Conservation (phyloP, 2,888 invertebrate species). For the Aproaerema taeniolella region DNA sequence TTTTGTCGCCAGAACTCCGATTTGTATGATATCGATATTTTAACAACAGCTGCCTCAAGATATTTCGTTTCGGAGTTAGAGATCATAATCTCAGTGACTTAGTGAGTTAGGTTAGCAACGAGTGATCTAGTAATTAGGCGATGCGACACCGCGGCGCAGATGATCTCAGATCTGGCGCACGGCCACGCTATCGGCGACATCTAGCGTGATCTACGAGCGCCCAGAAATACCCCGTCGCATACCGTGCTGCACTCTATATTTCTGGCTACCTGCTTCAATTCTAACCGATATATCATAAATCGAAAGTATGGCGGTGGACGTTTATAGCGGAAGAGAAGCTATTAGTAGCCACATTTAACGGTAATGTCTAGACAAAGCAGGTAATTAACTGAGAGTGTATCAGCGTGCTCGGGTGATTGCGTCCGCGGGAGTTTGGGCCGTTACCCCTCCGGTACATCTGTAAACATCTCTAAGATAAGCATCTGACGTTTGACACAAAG, state of each 20-base stretch:
- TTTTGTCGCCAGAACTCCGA: slow-evolving; percentile 39
- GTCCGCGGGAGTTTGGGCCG: slow-evolving; percentile 53
- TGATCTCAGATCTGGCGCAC: slow-evolving; percentile 63
- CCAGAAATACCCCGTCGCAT: slow-evolving; percentile 38
- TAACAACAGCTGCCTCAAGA: slow-evolving; percentile 24
- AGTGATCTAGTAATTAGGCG: slow-evolving; percentile 50
- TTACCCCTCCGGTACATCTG: slow-evolving; percentile 73
- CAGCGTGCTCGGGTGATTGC: slow-evolving; percentile 65
- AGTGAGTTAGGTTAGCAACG: slow-evolving; percentile 29
- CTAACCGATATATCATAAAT: slow-evolving; percentile 1
- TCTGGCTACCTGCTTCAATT: not conserved
- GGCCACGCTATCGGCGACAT: slow-evolving; percentile 67
- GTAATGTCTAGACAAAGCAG: slow-evolving; percentile 38
- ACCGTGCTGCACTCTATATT: slow-evolving; percentile 11
- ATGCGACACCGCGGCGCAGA: slow-evolving; percentile 41
- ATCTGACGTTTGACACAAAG: slow-evolving; percentile 78
- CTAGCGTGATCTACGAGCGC: slow-evolving; percentile 65
- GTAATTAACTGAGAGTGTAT: slow-evolving; percentile 63
- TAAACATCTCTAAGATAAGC: slow-evolving; percentile 71
- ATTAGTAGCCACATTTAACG: slow-evolving; percentile 29
- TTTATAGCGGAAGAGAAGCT: slow-evolving; percentile 15
- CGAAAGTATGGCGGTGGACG: slow-evolving; percentile 1
- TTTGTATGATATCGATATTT: slow-evolving; percentile 38
- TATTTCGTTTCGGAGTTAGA: slow-evolving; percentile 6
- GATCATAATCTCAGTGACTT: slow-evolving; percentile 13